Evolutionary conservation across 2,888 invertebrate genomes (phyloP), one percentile per base, ranked within the genome.

Genomic region (Penaeus monodon): DNA sequence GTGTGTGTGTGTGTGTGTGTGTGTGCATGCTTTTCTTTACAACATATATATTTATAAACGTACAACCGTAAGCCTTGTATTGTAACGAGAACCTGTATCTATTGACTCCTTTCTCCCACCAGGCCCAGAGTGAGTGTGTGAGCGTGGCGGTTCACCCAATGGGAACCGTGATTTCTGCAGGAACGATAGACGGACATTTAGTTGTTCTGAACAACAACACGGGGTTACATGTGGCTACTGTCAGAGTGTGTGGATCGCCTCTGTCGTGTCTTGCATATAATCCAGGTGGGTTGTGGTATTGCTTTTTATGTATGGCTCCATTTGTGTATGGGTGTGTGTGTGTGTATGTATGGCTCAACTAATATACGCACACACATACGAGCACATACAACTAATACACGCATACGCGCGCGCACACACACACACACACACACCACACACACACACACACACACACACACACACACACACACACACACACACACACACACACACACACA

Each of bases 111-210:
- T 27, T 44, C 65, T 20, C 17, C 24, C 66, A 20, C 57, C 91
- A 96, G 95, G 95, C 95, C 12, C 95, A 97, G 82, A 97, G 96
- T 92, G 98, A 98, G 92, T 97, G 97, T 91, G 96, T 97, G 66
- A 96, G 97, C 6, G 93, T 97, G 89, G 95, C 96, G 38, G 97
- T 97, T 93, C 97, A 98, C 93, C 96, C 97, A 0, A 96, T 96
- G 90, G 97, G 97, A 38, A 96, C 96, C 0, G 96, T 97, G 10
- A 93, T 98, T 78, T 97, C 97, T 14, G 96, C 96, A 3, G 98
- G 98, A 84, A 97, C 97, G 91, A 96, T 96, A 29, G 97, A 97
- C 91, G 98, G 98, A 0, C 96, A 97, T 92, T 93, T 98, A 85
- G 94, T 97, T 76, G 95, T 97, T 70, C 94, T 98, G 79, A 97